A percentile compares a stretch with the other conserved stretches of the same genome.
phyloP scores from a whole-genome alignment of 2,113 vertebrate genomes.

The Martes martes region DNA sequence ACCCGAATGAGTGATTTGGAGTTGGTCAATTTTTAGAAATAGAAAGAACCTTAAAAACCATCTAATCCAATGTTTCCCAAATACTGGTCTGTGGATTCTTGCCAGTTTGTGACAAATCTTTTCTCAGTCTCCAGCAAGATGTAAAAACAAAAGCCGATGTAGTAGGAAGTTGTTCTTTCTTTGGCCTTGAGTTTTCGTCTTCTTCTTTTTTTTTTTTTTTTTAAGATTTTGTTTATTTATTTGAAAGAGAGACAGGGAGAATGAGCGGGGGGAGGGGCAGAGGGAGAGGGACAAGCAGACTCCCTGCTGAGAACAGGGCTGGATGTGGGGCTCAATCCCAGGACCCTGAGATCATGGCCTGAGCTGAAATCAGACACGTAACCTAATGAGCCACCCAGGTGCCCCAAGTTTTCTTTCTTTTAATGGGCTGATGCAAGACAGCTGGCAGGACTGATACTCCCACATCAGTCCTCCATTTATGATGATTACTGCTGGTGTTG shows the following conservation, averaged over 20 bases:
- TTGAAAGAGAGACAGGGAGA: background rate
- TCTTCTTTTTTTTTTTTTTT: background rate
- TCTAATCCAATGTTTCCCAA: constrained; percentile 38
- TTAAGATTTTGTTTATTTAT: background rate
- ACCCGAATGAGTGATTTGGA: background rate
- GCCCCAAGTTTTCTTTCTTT: background rate
- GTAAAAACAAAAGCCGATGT: background rate
- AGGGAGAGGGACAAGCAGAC: background rate
- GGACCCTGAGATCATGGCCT: background rate
- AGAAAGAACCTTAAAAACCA: background rate
- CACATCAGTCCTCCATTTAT: background rate
- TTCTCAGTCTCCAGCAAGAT: background rate
- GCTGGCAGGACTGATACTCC: background rate
- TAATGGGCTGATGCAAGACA: background rate
- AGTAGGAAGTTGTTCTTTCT: background rate
- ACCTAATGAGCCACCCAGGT: background rate
- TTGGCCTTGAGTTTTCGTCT: background rate
- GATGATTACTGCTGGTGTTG: background rate
- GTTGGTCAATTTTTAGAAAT: constrained; percentile 21
- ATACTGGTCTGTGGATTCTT: constrained; percentile 39
- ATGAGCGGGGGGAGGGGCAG: background rate
- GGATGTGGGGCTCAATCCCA: background rate
- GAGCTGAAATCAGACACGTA: background rate
- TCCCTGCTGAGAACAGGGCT: too few relatives aligned
- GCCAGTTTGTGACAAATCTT: constrained; percentile 21